Evolutionary conservation across 2,113 vertebrate species (phyloP).

Genomic region (Thinocorus orbignyianus): DNA sequence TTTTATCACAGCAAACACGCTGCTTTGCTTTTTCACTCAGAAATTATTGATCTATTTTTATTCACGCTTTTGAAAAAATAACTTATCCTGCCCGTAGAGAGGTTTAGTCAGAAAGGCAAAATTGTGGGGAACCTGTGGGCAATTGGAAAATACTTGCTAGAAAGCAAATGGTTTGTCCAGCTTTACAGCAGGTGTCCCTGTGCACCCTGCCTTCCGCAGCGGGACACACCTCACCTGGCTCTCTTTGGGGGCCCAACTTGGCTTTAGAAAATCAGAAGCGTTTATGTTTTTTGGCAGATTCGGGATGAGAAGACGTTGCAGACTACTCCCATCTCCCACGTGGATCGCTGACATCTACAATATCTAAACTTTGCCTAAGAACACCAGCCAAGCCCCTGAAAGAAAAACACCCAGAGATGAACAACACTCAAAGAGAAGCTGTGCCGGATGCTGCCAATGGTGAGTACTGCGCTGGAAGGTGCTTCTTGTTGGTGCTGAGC

Average conservation of each 20-base stretch:
- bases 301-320: not conserved
- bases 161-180: not conserved
- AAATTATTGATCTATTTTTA: conserved; percentile 4
- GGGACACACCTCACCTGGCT: rapidly evolving
- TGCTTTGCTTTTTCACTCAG: not conserved
- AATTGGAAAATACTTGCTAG: not conserved
- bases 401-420: not conserved
- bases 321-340: not conserved
- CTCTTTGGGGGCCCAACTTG: no score
- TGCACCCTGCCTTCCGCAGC: not conserved
- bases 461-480: not conserved
- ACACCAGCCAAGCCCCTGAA: not conserved
- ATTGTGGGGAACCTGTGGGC: not conserved
- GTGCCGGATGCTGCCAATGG: not conserved
- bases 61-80: not conserved
- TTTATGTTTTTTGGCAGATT: not conserved
- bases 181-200: not conserved
- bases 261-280: not conserved
- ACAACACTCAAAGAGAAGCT: not conserved
- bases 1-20: not conserved
- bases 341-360: not conserved
- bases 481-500: not conserved
- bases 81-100: not conserved
- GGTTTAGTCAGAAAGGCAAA: not conserved
- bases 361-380: not conserved